Conservation (phyloP, 2,888 invertebrate genomes). For the Diarsia dahlii region DNA sequence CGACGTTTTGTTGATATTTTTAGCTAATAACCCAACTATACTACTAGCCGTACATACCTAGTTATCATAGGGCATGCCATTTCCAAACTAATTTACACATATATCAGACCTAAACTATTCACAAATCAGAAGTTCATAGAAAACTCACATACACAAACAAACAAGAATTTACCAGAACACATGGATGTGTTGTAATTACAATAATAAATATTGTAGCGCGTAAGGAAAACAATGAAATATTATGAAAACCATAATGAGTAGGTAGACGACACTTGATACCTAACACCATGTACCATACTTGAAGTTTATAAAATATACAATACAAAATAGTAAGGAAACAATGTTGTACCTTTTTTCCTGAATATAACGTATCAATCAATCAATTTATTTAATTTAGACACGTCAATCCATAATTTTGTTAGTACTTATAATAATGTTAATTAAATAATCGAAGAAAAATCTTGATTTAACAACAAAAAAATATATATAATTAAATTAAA, state of each 20-base stretch:
- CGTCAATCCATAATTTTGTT: too few species aligned
- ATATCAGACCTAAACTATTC: too few species aligned
- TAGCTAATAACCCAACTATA: background rate
- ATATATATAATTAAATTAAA: too few species aligned
- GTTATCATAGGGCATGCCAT: background rate
- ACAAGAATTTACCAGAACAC: slow-evolving; percentile 16
- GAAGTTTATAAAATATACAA: background rate
- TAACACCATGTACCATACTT: background rate
- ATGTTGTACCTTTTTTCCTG: background rate
- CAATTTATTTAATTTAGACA: too few species aligned
- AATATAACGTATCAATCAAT: background rate
- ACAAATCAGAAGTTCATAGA: background rate
- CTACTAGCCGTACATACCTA: background rate
- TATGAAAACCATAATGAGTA: slow-evolving; percentile 29
- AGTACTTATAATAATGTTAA: too few species aligned
- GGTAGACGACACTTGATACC: slow-evolving; percentile 3
- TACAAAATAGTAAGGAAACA: background rate
- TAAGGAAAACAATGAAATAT: slow-evolving; percentile 51
- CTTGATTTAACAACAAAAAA: too few species aligned
- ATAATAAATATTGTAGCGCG: slow-evolving; percentile 32
- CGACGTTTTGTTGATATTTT: background rate
- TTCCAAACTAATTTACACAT: background rate
- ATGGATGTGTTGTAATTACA: slow-evolving; percentile 25
- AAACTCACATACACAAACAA: slow-evolving; percentile 8
- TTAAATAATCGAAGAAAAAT: too few species aligned